Evolutionary conservation across 2,888 invertebrate genomes (phyloP), one percentile per base, ranked within the genome.

Genomic region (Pollenia labialis): DNA sequence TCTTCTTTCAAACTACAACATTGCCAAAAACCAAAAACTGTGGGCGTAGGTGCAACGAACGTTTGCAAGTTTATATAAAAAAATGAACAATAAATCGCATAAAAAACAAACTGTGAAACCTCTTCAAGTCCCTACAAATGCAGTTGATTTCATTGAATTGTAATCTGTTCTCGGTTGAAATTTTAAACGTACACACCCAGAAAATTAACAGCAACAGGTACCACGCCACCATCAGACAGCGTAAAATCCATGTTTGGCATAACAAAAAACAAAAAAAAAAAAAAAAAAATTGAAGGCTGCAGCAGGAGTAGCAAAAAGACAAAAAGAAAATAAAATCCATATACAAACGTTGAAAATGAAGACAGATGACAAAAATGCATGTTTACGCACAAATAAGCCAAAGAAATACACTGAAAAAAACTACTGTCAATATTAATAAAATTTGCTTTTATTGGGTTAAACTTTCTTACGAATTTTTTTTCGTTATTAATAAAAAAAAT

Each of bases 41-140:
- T 89, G 89, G 91, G 91, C 92, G 91, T 91, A 91, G 91, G 91
- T 91, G 91, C 91, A 91, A 92, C 91, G 90, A 91, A 89, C 87
- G 86, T 72, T 80, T 83, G 83, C 18, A 86, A 80, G 71, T 76
- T 58, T 56, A 56, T 23, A 84, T 72, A n/a, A 66, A 72, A 85
- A 60, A 72, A 81, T 32, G 4, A 32, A 32, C 32, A 56, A 48
- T 62, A 56, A 85, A 54, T 69, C 75, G 54, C 46, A 32, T 44
- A 52, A 69, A 80, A 81, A 71, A 23, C 68, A 66, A 74, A 68
- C 69, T 80, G 44, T 48, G 66, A 48, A 72, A 40, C 58, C 69
- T 71, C 75, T 77, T 62, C 66, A 75, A 16, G 16, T 72, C 11
- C 64, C 90, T 44, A 44, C 48, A 66, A 90, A 90, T 88, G 88